Evolutionary conservation across 1,140 invertebrate genomes (phyloP), one percentile per base, ranked within the genome.

Genomic region (Drosophila nebulosa): DNA sequence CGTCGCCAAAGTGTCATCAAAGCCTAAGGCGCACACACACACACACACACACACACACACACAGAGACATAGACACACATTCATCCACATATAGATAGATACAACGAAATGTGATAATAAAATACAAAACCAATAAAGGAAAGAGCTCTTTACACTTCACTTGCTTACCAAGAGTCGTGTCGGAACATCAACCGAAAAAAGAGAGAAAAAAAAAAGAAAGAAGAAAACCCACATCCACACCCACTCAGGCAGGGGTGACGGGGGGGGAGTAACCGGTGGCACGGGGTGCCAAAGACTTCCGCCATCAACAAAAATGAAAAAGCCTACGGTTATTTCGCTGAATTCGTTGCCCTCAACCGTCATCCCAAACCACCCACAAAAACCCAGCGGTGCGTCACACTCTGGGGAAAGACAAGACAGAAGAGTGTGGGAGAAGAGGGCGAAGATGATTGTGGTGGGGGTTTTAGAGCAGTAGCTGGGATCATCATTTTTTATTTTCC

Each of bases 41-140:
- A 51, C 66, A 72, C 56, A 76, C 57, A 63, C 53, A 59, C 51
- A 50, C 39, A 65, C 46, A 52, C 39, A 68, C 21, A 67, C 30
- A 56, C 42, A 65, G 42, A 58, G 5, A 55, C 35, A 67, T 42
- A 58, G 5, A 55, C 35, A 67, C 22, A 62, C 36, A 63, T 51
- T 12, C 21, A 59, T 35, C 30, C 32, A 30, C 12, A 32, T 42
- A 27, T 27, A 46, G n/a, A 16, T 64, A 27, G 51, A 36, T 14
- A 59, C 26, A 27, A 81, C 81, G 81, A 81, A 85, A 88, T 86
- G 81, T 81, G 88, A 90, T 90, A 90, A 90, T 90, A 88, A 90
- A 89, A 90, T 85, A 90, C 79, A 90, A 90, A 89, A 90, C 89
- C 84, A 89, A 90, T 90, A 89, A 90, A 83, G 89, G 89, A 90